Base-by-base conservation (phyloP, 2,888 invertebrate species). In the Macrophya annulata region DNA sequence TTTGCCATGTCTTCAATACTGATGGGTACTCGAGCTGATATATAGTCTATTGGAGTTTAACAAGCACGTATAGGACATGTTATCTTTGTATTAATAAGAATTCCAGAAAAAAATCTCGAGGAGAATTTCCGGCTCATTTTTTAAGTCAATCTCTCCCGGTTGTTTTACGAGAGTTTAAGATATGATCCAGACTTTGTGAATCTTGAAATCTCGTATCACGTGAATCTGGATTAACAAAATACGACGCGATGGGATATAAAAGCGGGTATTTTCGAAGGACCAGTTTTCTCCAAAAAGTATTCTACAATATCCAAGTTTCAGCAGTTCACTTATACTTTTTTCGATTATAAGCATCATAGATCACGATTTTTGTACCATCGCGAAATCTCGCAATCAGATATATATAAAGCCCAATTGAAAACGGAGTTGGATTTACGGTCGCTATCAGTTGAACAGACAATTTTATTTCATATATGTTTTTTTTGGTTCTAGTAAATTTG, bases 11-110 rank as follows among this genome's bases (percentile, higher is more conserved):
- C 51, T 21, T 81, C 40, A 12, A 62, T 81, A 43, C 62, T 62
- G 62, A 40, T 62, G 37, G 17, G 25, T 37, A 8, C 51, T 77
- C 25, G 51, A 48, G 51, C 3, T 74, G 21, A 43, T 76, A 25
- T n/a, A 37, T 68, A n/a, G 21, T 21, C 48, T 15, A 25, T 4
- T 25, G 25, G 25, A 76, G 48, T 25, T 10, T 15, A 48, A 48
- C 25, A 12, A 15, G 43, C 21, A 45, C 43, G 45, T 12, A 74
- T 43, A 74, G 10, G 48, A 43, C 12, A 15, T 25, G 21, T 48
- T 76, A 76, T 74, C 43, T 48, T 21, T 12, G 76, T 45, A 25
- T 71, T 71, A 71, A 62, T 62, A 71, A 71, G 12, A 71, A 17
- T 40, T 40, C 9, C 5, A 31, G 71, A 6, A 31, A 2, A 40